Evolutionary conservation across 2,797 vertebrate species (phyloP).

Genomic region (Takifugu ocellatus): DNA sequence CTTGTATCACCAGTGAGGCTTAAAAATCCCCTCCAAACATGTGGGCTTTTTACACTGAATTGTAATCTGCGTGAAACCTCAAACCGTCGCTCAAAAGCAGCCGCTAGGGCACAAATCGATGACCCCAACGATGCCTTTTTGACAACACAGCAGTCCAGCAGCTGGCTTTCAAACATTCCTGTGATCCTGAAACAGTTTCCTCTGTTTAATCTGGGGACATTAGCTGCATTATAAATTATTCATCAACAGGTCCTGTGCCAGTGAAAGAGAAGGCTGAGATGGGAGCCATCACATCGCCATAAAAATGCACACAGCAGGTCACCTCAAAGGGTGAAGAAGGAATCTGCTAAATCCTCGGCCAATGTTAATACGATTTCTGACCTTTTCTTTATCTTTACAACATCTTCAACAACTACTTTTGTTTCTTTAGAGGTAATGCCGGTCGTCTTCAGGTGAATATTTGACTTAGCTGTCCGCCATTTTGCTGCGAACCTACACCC

Average conservation of each 20-base stretch:
- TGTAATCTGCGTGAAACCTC: conserved; percentile 43
- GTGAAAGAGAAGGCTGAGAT: conserved; percentile 51
- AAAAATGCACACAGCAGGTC: conserved; percentile 36
- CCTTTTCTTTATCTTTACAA: too few species aligned
- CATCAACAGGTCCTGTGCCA: conserved; percentile 60
- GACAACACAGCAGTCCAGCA: conserved; percentile 61
- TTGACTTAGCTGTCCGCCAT: too few species aligned
- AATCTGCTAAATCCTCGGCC: too few species aligned
- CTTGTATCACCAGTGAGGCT: conserved; percentile 52
- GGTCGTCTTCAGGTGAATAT: too few species aligned
- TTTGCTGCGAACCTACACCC: too few species aligned
- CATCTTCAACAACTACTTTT: too few species aligned
- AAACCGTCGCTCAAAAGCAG: conserved; percentile 37
- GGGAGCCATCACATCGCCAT: conserved; percentile 44
- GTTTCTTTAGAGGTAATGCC: too few species aligned
- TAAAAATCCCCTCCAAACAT: conserved; percentile 34
- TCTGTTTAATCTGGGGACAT: conserved; percentile 75
- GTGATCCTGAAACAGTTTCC: conserved; percentile 74
- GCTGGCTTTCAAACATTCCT: conserved; percentile 81
- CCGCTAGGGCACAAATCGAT: conserved; percentile 65
- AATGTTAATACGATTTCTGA: too few species aligned
- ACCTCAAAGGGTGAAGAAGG: not conserved
- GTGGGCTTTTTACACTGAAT: conserved; percentile 43
- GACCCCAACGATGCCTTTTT: conserved; percentile 50
- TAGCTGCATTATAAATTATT: conserved; percentile 72